phyloP scores from a whole-genome alignment of 2,797 vertebrate genomes.

The Coccyzus lansbergi region DNA sequence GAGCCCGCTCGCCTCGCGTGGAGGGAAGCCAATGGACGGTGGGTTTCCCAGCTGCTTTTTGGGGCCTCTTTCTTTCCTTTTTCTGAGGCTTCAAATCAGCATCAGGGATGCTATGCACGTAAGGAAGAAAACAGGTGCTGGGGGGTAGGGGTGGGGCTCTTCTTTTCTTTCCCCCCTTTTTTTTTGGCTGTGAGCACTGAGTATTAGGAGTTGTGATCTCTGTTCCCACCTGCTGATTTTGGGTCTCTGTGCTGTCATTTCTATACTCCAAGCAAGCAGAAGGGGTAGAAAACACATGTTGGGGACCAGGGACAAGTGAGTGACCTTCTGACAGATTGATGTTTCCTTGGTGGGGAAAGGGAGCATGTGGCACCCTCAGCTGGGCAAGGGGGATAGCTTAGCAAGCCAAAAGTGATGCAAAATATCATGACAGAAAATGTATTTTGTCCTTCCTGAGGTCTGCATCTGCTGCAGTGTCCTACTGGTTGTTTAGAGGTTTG shows the following conservation, averaged over 20 bases:
- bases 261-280: not conserved
- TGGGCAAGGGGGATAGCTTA: not conserved
- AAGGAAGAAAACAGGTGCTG: not conserved
- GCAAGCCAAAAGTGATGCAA: not conserved
- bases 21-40: constrained; percentile 58
- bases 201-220: not conserved
- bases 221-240: not conserved
- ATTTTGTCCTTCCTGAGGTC: constrained; percentile 11
- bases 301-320: not conserved
- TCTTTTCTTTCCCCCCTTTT: not conserved
- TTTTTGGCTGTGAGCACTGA: not conserved
- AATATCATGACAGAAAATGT: not conserved
- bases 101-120: not conserved
- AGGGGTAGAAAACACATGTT: not conserved
- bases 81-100: not conserved
- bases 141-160: not conserved
- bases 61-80: constrained; percentile 23
- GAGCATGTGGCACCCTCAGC: not conserved
- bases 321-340: not conserved
- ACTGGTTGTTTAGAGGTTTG: not conserved
- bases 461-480: constrained; percentile 43
- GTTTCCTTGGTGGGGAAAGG: not conserved
- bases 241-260: not conserved
- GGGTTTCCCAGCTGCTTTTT: constrained; percentile 56
- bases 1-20: constrained; percentile 33